Conservation (phyloP, 2,888 invertebrate species). For the Philopedon plagiatum region DNA sequence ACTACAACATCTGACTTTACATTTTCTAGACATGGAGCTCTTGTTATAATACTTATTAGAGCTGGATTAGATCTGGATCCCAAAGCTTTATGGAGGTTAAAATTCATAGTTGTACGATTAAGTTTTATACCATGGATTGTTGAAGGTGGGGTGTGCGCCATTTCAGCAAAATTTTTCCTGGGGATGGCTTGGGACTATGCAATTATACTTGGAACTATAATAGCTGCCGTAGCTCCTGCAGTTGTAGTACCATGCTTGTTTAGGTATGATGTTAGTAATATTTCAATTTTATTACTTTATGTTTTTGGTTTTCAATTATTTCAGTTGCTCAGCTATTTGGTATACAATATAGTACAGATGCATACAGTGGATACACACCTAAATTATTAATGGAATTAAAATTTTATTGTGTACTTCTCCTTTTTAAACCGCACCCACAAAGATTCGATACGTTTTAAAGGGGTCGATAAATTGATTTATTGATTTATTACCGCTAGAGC, state of each 20-base stretch:
- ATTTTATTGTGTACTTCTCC: too few species aligned
- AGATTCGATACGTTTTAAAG: too few species aligned
- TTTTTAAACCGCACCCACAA: too few species aligned
- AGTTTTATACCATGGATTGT: conserved; percentile 90
- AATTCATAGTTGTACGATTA: conserved; percentile 85
- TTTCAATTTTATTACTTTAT: too few species aligned
- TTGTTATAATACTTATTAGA: conserved; percentile 92
- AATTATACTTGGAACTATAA: conserved; percentile 85
- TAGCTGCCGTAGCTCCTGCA: conserved; percentile 96
- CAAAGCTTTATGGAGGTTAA: conserved; percentile 85
- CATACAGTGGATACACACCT: too few species aligned
- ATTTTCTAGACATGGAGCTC: conserved; percentile 85
- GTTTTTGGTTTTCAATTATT: too few species aligned
- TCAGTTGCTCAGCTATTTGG: too few species aligned
- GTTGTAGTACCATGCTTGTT: conserved; percentile 96
- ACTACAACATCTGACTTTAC: conserved; percentile 12
- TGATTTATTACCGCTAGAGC: too few species aligned
- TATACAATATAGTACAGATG: too few species aligned
- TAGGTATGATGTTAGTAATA: conserved; percentile 53
- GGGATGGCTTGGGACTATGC: conserved; percentile 89
- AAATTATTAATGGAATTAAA: too few species aligned
- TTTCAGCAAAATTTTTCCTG: conserved; percentile 81
- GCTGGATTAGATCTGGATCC: conserved; percentile 96
- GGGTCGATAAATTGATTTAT: too few species aligned
- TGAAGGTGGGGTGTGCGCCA: conserved; percentile 81